Base-by-base conservation (phyloP, 1,140 invertebrate genomes). In the Brachionus asplanchnoidis region DNA sequence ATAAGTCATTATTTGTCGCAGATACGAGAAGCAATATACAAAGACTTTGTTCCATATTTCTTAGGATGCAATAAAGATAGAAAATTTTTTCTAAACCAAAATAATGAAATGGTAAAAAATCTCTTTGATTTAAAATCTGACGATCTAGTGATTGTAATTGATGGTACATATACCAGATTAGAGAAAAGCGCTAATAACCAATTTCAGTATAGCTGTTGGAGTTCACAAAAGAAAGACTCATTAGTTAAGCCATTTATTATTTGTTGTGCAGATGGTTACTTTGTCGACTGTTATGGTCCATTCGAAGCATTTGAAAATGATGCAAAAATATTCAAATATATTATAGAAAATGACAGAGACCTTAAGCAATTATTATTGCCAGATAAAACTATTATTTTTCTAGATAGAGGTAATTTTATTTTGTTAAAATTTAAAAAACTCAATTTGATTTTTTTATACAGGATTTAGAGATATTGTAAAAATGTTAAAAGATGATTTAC, bases 341-440 rank as follows among this genome's bases (percentile, higher is more conserved):
- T 73, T 40, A 40, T 73, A 40, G 36, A 73, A 73, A 73, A 36
- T 73, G 68, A n/a, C n/a, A n/a, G n/a, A 20, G 68, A 73, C n/a
- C 36, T 75, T 23, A 75, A 17, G 70, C 12, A 42, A 75, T 42
- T 75, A 75, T 75, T 75, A 75, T 44, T 75, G 32, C 70, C 70
- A 42, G 17, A 75, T 9, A 75, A 73, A 75, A 75, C 70, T 42
- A 23, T 17, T 42, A 44, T 75, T 75, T 75, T 75, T 42, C 40
- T 75, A 75, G 70, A 75, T 46, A 40, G 70, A 75, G n/a, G 36
- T 75, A 75, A 75, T 75, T 75, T 68, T 36, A 68, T 75, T 75
- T 75, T 75, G 17, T 23, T 75, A 75, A 70, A 70, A 42, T 42
- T 75, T 75, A 42, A 75, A 46, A 36, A 70, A 70, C 66, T 40